These are phyloP conservation scores for Trachurus trachurus DNA, from an alignment of 2,797 vertebrate species.

Conservation along the genomic window DNA sequence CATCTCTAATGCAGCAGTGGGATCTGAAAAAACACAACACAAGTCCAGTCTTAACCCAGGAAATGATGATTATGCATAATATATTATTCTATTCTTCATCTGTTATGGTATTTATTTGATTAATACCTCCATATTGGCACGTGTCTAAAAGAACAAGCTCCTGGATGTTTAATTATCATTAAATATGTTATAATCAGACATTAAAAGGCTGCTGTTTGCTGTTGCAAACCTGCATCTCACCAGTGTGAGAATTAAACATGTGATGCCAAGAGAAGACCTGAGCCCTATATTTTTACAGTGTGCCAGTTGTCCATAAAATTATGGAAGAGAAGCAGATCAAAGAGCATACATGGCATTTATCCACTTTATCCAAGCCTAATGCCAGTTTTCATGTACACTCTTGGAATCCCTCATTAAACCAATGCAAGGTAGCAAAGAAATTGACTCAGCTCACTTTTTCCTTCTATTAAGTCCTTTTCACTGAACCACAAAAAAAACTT, in stretches of 20 bases:
- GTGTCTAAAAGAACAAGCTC: neutral
- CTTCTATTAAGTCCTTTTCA: slow-evolving; percentile 55
- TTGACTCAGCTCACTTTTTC: slow-evolving; percentile 40
- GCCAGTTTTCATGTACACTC: slow-evolving; percentile 66
- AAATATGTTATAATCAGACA: neutral
- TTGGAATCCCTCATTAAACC: slow-evolving; percentile 72
- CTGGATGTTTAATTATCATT: neutral
- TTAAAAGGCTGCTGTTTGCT: slow-evolving; percentile 7
- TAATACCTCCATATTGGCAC: neutral
- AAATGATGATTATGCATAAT: neutral
- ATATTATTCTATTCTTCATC: neutral
- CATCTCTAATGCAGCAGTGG: neutral
- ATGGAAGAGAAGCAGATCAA: slow-evolving; percentile 62
- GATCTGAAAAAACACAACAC: neutral
- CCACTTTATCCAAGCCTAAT: slow-evolving; percentile 68
- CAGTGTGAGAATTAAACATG: slow-evolving; percentile 40
- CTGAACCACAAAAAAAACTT: slow-evolving; percentile 40
- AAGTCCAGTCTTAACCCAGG: neutral
- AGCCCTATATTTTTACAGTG: slow-evolving; percentile 49
- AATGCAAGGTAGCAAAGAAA: slow-evolving; percentile 63
- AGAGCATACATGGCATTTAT: slow-evolving; percentile 71
- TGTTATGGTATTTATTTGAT: neutral
- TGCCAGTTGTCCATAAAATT: slow-evolving; percentile 55
- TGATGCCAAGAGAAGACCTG: slow-evolving; percentile 32
- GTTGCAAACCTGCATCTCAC: slow-evolving; percentile 18